Conservation (phyloP, 1,140 invertebrate genomes). For the Caenorhabditis remanei region DNA sequence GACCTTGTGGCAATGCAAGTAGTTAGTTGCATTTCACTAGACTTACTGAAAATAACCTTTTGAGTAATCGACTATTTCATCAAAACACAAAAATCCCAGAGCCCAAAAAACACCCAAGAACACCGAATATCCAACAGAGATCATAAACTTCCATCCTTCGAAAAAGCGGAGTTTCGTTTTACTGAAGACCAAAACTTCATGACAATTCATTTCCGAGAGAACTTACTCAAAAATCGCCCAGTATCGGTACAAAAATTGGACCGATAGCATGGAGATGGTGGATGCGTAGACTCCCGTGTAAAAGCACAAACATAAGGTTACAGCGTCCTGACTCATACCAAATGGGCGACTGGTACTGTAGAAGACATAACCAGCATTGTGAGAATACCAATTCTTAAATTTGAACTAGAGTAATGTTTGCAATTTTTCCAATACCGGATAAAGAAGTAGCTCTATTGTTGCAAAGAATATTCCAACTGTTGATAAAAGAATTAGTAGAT, state of each 20-base stretch:
- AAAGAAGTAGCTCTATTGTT: neutral
- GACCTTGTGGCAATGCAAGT: too few relatives aligned
- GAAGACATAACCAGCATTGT: conserved; percentile 1
- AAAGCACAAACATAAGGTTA: neutral
- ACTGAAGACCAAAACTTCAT: neutral
- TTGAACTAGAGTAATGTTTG: neutral
- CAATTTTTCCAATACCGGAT: neutral
- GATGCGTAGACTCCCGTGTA: neutral
- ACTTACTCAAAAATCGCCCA: neutral
- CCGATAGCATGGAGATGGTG: neutral
- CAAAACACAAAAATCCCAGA: neutral
- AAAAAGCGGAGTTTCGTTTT: neutral
- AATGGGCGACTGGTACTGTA: conserved; percentile 6
- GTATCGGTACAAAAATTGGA: neutral
- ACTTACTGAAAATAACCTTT: neutral
- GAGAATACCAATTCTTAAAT: neutral
- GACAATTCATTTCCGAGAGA: neutral
- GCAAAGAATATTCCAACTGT: neutral
- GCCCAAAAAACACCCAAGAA: neutral
- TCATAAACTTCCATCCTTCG: neutral
- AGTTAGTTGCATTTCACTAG: neutral
- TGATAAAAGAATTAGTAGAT: neutral
- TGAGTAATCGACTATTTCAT: neutral
- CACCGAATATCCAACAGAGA: neutral
- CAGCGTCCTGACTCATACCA: neutral